Evolutionary conservation across 2,888 invertebrate genomes (phyloP).

Genomic region (Eutolmus rufibarbis): DNA sequence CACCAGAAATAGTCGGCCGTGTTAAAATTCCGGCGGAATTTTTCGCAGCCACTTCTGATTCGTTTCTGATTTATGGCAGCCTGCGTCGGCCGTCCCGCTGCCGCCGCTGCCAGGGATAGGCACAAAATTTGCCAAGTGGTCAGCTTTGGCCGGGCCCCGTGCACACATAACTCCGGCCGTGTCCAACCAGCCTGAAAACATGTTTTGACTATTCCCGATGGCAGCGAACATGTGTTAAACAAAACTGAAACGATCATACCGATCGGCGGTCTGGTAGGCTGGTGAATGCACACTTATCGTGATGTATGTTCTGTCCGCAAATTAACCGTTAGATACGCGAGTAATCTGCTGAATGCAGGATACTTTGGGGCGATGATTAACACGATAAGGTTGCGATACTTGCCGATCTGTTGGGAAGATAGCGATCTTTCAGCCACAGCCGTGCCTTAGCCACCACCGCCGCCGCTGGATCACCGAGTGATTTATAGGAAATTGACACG

Average conservation of each 20-base stretch:
- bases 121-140: neutral
- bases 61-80: slow-evolving; percentile 15
- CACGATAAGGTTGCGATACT: slow-evolving; percentile 22
- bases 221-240: slow-evolving; percentile 40
- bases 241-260: slow-evolving; percentile 35
- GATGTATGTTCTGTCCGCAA: slow-evolving; percentile 31
- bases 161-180: slow-evolving; percentile 18
- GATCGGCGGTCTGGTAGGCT: neutral
- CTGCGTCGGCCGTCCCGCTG: neutral
- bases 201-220: slow-evolving; percentile 42
- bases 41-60: slow-evolving; percentile 17
- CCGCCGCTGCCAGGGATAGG: neutral
- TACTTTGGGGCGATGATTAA: slow-evolving; percentile 16
- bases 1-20: neutral
- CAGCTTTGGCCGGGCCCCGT: neutral
- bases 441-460: neutral
- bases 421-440: neutral
- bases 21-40: neutral
- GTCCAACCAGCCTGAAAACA: slow-evolving; percentile 17
- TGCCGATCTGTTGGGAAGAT: neutral
- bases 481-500: slow-evolving; percentile 31
- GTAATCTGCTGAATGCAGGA: slow-evolving; percentile 20
- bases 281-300: slow-evolving; percentile 1
- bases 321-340: slow-evolving; percentile 31
- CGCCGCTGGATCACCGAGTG: neutral